Conservation (phyloP, 2,888 invertebrate species). For the Fragum sueziense region DNA sequence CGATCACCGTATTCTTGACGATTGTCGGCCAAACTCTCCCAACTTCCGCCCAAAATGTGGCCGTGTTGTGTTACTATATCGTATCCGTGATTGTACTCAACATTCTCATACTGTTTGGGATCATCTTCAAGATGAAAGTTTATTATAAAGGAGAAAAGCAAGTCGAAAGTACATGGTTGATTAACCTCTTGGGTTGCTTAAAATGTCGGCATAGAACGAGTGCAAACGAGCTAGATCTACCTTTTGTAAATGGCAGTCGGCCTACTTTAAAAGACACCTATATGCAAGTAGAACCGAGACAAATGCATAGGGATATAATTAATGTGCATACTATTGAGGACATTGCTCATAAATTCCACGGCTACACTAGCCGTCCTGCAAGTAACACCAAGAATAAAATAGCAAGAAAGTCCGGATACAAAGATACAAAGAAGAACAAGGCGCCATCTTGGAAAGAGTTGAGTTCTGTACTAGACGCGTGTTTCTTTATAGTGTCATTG, state of each 20-base stretch:
- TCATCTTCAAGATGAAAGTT: constrained; percentile 3
- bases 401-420: too few species aligned
- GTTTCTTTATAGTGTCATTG: neutral
- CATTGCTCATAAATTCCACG: neutral
- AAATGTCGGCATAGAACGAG: neutral
- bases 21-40: neutral
- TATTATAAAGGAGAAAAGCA: neutral
- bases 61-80: constrained; percentile 1
- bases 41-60: neutral
- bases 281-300: neutral
- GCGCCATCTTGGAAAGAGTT: neutral
- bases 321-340: neutral
- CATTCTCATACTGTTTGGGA: constrained; percentile 1
- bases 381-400: neutral
- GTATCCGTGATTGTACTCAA: neutral
- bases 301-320: neutral
- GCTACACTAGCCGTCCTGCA: neutral
- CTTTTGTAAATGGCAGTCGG: neutral
- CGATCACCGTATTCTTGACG: neutral
- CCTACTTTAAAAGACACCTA: neutral
- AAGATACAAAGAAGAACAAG: neutral
- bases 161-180: neutral
- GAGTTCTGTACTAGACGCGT: neutral
- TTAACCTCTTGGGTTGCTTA: neutral
- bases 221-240: neutral